A percentile compares a stretch with the other conserved stretches of the same genome.
Conservation (phyloP, 2,113 vertebrate genomes). For the Burhinus bistriatus region DNA sequence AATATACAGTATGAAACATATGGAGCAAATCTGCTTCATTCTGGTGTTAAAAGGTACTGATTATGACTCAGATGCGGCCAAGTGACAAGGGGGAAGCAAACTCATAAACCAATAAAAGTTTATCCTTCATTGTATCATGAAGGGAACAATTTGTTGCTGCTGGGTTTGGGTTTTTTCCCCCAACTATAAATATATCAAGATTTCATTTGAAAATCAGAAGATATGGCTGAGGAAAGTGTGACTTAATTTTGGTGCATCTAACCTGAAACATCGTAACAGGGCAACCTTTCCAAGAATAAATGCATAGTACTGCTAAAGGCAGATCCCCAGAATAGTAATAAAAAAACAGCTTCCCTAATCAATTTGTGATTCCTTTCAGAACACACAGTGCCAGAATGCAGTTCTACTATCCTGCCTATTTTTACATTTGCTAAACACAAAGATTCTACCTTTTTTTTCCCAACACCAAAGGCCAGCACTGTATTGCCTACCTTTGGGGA, state of each 20-base stretch:
- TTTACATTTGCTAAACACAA: background rate
- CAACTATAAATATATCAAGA: background rate
- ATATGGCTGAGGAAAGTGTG: background rate
- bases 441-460: background rate
- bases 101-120: background rate
- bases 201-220: background rate
- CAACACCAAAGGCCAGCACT: background rate
- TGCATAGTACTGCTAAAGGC: background rate
- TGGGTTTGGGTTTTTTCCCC: background rate
- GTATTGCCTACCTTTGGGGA: background rate
- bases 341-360: background rate
- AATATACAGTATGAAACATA: conserved; percentile 16
- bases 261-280: background rate
- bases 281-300: background rate
- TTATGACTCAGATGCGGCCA: conserved; percentile 27
- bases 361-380: background rate
- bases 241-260: background rate
- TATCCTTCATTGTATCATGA: background rate
- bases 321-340: background rate
- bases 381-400: background rate
- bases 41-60: conserved; percentile 40
- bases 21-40: conserved; percentile 40
- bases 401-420: background rate
- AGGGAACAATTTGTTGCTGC: background rate
- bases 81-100: conserved; percentile 23